These are phyloP conservation scores for Aphodius granarius DNA, from an alignment of 2,888 invertebrate species.

Conservation along the genomic window DNA sequence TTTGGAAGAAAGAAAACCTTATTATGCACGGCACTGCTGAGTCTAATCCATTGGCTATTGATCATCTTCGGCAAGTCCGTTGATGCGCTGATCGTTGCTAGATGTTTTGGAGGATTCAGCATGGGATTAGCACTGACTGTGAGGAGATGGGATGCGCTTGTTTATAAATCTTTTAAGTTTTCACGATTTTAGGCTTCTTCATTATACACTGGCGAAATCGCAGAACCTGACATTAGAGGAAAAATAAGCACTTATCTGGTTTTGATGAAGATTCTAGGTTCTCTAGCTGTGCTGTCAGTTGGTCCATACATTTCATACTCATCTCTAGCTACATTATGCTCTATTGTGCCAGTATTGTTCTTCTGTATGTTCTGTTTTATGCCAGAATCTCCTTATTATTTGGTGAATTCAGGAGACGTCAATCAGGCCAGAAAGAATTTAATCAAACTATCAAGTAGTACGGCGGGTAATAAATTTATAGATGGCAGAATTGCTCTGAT, in stretches of 20 bases:
- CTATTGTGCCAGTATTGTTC: slow-evolving; percentile 48
- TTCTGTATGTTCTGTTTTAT: slow-evolving; percentile 49
- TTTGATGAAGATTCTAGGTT: slow-evolving; percentile 50
- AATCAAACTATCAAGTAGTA: slow-evolving; percentile 40
- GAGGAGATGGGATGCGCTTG: too few species aligned
- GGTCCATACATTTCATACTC: slow-evolving; percentile 51
- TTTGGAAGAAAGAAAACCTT: slow-evolving; percentile 60
- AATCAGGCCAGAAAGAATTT: slow-evolving; percentile 45
- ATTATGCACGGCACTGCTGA: slow-evolving; percentile 56
- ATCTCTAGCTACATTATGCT: slow-evolving; percentile 44
- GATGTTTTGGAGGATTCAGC: slow-evolving; percentile 68
- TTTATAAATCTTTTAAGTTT: too few species aligned
- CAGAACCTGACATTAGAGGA: slow-evolving; percentile 56
- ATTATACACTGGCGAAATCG: slow-evolving; percentile 51
- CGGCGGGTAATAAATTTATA: slow-evolving; percentile 44
- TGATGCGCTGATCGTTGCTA: slow-evolving; percentile 60
- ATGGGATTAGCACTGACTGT: slow-evolving; percentile 72
- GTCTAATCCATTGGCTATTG: slow-evolving; percentile 57
- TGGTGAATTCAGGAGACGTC: slow-evolving; percentile 49
- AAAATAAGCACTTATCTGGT: slow-evolving; percentile 44
- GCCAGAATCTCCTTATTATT: slow-evolving; percentile 55
- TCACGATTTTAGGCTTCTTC: slow-evolving; percentile 37
- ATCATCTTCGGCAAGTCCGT: slow-evolving; percentile 41
- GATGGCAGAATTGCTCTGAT: slow-evolving; percentile 51
- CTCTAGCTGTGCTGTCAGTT: slow-evolving; percentile 48